Conservation (phyloP, 2,888 invertebrate species). For the Empis stercorea region DNA sequence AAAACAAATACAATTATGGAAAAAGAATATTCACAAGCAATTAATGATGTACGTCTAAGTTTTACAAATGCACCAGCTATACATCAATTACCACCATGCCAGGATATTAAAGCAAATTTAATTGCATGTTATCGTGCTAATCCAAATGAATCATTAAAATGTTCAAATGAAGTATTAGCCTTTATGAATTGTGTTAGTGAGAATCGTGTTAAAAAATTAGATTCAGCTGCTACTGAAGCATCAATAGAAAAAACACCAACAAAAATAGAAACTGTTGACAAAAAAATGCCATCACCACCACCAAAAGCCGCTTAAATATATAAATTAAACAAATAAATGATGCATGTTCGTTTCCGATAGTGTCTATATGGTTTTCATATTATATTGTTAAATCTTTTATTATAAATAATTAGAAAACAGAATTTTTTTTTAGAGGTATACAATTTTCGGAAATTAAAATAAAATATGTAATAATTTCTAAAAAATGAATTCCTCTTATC, state of each 20-base stretch:
- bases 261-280: constrained; percentile 16
- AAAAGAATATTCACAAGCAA: constrained; percentile 43
- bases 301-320: background rate
- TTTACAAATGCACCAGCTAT: constrained; percentile 26
- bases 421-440: no score
- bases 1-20: constrained; percentile 44
- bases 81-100: constrained; percentile 40
- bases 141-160: constrained; percentile 45
- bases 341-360: no score
- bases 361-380: no score
- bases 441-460: no score
- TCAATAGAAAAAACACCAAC: constrained; percentile 11
- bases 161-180: constrained; percentile 45
- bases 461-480: no score
- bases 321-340: no score
- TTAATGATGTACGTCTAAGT: constrained; percentile 34
- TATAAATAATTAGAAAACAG: no score
- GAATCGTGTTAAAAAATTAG: constrained; percentile 38
- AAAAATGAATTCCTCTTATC: no score
- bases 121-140: constrained; percentile 46
- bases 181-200: constrained; percentile 49
- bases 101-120: constrained; percentile 41
- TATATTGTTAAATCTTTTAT: no score
- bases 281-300: background rate
- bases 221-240: background rate